These are phyloP conservation scores for Pteronura brasiliensis DNA, from an alignment of 2,113 vertebrate genomes.

Conservation along the genomic window DNA sequence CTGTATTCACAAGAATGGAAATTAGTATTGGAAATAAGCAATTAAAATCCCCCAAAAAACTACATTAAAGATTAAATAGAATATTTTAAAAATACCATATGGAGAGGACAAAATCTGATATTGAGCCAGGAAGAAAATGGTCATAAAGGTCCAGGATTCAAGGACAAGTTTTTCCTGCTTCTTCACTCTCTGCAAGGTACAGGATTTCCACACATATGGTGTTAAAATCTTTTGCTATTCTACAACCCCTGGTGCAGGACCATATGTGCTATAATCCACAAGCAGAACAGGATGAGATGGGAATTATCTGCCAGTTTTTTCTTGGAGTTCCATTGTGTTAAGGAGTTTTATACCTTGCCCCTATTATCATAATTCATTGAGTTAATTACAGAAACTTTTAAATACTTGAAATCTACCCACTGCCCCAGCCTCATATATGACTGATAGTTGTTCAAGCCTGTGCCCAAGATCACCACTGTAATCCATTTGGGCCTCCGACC, in stretches of 20 bases:
- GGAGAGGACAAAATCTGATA: constrained; percentile 46
- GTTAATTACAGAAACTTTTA: constrained; percentile 74
- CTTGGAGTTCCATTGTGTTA: constrained; percentile 49
- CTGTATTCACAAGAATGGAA: constrained; percentile 63
- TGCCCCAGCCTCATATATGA: neutral
- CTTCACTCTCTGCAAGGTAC: constrained; percentile 32
- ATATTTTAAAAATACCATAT: constrained; percentile 69
- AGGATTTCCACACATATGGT: constrained; percentile 63
- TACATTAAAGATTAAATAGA: constrained; percentile 54
- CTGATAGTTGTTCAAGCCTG: constrained; percentile 61
- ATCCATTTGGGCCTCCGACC: constrained; percentile 70
- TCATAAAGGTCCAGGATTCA: constrained; percentile 44
- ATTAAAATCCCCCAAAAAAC: constrained; percentile 63
- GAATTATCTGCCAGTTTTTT: constrained; percentile 45
- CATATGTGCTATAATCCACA: constrained; percentile 60
- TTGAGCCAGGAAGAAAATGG: constrained; percentile 62
- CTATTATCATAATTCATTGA: constrained; percentile 74
- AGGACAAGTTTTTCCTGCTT: constrained; percentile 42
- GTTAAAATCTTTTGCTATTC: constrained; percentile 30
- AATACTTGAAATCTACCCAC: constrained; percentile 63
- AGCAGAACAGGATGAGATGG: neutral
- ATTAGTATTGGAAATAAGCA: constrained; percentile 73
- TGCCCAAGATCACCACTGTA: constrained; percentile 59
- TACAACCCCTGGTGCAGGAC: neutral
- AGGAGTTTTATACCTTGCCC: constrained; percentile 62